Evolutionary conservation across 2,888 invertebrate species (phyloP).

Genomic region (Amitus sp.): DNA sequence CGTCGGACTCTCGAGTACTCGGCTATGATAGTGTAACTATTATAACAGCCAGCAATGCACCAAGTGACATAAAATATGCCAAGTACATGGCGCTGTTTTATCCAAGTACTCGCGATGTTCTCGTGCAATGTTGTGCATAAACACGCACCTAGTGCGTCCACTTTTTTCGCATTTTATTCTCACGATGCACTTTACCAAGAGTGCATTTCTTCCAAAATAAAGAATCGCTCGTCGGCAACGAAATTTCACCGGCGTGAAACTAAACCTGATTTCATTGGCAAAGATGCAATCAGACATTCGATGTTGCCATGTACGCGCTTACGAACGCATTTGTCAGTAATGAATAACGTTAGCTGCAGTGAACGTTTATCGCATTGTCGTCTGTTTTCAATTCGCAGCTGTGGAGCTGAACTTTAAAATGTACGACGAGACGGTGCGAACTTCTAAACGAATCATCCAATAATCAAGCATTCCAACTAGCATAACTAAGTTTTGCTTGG

Average conservation of each 20-base stretch:
- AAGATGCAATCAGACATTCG: conserved; percentile 9
- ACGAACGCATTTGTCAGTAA: conserved; percentile 13
- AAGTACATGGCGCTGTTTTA: conserved; percentile 45
- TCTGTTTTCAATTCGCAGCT: conserved; percentile 19
- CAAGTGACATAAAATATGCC: conserved; percentile 51
- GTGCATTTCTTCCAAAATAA: too few species aligned
- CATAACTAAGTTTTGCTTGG: conserved; percentile 19
- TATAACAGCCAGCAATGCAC: conserved; percentile 41
- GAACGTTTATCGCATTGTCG: conserved; percentile 27
- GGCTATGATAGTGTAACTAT: conserved; percentile 19
- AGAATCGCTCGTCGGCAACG: too few species aligned
- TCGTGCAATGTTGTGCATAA: conserved; percentile 28
- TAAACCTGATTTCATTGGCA: conserved; percentile 5
- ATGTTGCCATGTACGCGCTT: conserved; percentile 12
- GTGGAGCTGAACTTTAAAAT: conserved; percentile 25
- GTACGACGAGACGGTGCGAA: conserved; percentile 15
- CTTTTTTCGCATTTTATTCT: conserved; percentile 2
- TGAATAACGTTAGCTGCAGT: conserved; percentile 27
- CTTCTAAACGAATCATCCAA: conserved; percentile 32
- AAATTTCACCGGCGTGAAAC: too few species aligned
- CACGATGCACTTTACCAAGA: too few species aligned
- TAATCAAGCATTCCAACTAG: conserved; percentile 33
- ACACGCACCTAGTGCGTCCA: conserved; percentile 11
- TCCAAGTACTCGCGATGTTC: conserved; percentile 26
- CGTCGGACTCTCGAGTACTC: conserved; percentile 23